These are phyloP conservation scores for Gibbula magus DNA, from an alignment of 2,888 invertebrate species.

Conservation along the genomic window DNA sequence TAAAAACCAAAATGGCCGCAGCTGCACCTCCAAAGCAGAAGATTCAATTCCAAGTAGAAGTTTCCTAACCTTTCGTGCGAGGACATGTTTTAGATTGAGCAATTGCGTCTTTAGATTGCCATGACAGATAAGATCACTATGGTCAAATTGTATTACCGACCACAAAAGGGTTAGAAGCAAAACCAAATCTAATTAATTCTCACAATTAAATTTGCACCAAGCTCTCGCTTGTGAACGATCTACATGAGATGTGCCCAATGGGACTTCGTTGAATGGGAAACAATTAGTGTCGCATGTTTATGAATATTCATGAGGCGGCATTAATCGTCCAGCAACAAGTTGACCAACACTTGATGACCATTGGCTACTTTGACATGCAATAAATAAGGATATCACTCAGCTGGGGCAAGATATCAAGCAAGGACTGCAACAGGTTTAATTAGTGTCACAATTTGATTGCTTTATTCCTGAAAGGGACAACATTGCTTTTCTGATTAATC, in stretches of 20 bases:
- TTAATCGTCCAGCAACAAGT: not conserved
- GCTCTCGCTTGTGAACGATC: not conserved
- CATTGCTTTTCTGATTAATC: not conserved
- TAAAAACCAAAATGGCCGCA: too few relatives aligned
- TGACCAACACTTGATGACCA: not conserved
- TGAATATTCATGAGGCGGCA: not conserved
- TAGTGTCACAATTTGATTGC: not conserved
- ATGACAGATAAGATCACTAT: not conserved
- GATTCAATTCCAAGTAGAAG: too few relatives aligned
- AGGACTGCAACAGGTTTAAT: not conserved
- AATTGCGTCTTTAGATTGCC: not conserved
- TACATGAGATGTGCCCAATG: not conserved
- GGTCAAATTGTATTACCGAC: not conserved
- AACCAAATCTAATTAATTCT: conserved; percentile 4
- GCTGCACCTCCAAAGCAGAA: too few relatives aligned
- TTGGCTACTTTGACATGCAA: not conserved
- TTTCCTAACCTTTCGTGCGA: too few relatives aligned
- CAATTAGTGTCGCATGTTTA: conserved; percentile 2
- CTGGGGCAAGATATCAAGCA: not conserved
- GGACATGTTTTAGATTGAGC: not conserved
- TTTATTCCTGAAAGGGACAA: not conserved
- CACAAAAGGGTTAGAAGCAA: not conserved
- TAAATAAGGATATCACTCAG: not conserved
- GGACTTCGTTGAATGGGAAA: not conserved
- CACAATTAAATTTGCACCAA: conserved; percentile 8